These are phyloP conservation scores for Rhinella marina DNA, from an alignment of 2,797 vertebrate genomes.

Conservation along the genomic window DNA sequence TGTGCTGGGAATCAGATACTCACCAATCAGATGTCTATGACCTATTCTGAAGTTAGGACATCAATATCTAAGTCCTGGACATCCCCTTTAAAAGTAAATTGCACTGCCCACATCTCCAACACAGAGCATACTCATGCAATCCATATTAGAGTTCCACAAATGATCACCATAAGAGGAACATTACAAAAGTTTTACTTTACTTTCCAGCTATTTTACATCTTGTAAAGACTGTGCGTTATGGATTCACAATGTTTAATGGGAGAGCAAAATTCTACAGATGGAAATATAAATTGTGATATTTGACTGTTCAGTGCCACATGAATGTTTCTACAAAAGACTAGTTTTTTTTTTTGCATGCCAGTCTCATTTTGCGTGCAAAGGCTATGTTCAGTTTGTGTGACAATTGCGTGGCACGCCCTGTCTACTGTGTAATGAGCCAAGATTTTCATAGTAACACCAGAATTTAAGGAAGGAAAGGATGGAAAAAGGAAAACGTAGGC, in stretches of 20 bases:
- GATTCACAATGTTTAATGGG: background rate
- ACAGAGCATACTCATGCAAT: no score
- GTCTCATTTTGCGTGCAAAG: background rate
- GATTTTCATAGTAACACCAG: slow-evolving; percentile 20
- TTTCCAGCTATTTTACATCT: background rate
- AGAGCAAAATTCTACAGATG: background rate
- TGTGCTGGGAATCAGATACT: no score
- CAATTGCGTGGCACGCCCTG: slow-evolving; percentile 38
- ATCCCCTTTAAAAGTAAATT: no score
- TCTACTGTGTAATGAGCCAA: slow-evolving; percentile 36
- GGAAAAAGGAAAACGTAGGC: slow-evolving; percentile 35
- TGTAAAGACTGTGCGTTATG: background rate
- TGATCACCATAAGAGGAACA: background rate
- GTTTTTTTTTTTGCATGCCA: slow-evolving; percentile 23
- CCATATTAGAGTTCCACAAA: background rate
- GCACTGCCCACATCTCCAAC: no score
- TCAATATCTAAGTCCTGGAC: no score
- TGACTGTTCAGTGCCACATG: background rate
- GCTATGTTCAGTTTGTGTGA: slow-evolving; percentile 18
- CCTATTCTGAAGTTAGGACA: no score
- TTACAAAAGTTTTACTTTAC: background rate
- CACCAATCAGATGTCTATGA: no score
- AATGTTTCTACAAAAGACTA: background rate
- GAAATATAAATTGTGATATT: background rate
- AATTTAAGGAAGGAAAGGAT: slow-evolving; percentile 14